A percentile compares a stretch with the other conserved stretches of the same genome.
These are phyloP conservation scores for Limnothrissa miodon DNA, from an alignment of 2,113 vertebrate genomes.

Conservation along the genomic window DNA sequence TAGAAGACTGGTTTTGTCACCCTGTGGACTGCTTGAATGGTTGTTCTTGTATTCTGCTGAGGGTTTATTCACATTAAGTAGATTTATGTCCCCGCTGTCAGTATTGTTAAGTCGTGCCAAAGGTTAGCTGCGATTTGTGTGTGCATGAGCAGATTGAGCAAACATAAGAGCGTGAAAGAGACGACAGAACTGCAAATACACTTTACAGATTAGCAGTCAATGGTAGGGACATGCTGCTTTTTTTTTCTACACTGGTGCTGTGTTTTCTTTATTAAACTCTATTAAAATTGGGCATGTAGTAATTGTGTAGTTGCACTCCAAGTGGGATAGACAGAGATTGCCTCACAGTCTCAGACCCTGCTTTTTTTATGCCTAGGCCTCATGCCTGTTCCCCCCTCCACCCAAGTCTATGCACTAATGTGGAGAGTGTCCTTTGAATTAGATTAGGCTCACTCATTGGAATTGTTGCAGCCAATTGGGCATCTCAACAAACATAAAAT, in stretches of 20 bases:
- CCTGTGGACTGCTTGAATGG: background rate
- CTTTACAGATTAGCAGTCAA: background rate
- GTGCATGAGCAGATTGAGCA: background rate
- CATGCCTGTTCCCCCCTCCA: background rate
- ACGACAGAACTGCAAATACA: background rate
- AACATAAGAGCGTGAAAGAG: background rate
- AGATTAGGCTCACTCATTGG: background rate
- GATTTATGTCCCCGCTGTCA: background rate
- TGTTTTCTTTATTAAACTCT: background rate
- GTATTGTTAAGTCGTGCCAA: background rate
- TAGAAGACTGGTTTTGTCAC: background rate
- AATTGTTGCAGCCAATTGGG: background rate
- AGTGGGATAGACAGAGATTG: background rate
- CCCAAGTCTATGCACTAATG: background rate
- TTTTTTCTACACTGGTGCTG: background rate
- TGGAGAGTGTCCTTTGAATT: background rate
- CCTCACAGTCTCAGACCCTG: background rate
- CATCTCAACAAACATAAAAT: background rate
- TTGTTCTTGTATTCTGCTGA: background rate
- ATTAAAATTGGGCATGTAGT: constrained; percentile 12
- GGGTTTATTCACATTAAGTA: background rate
- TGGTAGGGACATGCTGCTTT: background rate
- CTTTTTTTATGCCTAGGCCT: background rate
- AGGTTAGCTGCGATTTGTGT: constrained; percentile 5
- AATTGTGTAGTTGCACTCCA: background rate